These are phyloP conservation scores for Pangasius larnaudii DNA, from an alignment of 2,797 vertebrate genomes.

Conservation along the genomic window DNA sequence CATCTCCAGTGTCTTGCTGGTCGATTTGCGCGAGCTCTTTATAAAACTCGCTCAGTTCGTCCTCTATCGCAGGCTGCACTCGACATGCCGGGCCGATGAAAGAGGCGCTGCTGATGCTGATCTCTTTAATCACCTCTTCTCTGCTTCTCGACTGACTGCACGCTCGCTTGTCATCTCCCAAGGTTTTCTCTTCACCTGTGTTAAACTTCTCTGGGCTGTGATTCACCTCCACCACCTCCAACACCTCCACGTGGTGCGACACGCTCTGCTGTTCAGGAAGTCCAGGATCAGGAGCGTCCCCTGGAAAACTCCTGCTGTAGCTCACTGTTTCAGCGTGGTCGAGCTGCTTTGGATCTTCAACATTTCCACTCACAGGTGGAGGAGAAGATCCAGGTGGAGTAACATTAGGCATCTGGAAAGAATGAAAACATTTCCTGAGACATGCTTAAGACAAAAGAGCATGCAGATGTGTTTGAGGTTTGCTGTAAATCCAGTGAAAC, in stretches of 20 bases:
- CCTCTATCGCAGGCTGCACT: constrained; percentile 64
- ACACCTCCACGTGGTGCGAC: not conserved
- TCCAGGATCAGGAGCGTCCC: not conserved
- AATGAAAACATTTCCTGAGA: constrained; percentile 5
- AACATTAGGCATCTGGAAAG: constrained; percentile 58
- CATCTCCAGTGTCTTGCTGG: constrained; percentile 35
- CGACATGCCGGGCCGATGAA: constrained; percentile 76
- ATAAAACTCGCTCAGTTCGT: constrained; percentile 76
- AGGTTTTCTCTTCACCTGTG: not conserved
- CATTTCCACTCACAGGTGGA: constrained; percentile 48
- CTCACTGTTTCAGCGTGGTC: not conserved
- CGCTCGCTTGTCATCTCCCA: not conserved
- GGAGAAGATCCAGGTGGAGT: constrained; percentile 42
- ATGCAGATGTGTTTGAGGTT: not conserved
- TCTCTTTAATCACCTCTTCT: constrained; percentile 65
- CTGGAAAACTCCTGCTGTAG: not conserved
- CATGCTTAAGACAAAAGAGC: not conserved
- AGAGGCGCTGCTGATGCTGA: constrained; percentile 70
- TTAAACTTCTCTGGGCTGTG: not conserved
- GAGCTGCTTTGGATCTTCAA: constrained; percentile 14
- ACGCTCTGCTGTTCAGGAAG: not conserved
- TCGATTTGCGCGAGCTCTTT: constrained; percentile 75
- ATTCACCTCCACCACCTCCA: constrained; percentile 2
- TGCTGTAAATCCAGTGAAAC: not conserved
- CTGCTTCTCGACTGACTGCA: constrained; percentile 22